Evolutionary conservation across 2,888 invertebrate genomes (phyloP), one percentile per base, ranked within the genome.

Genomic region (Agrochola lychnidis): DNA sequence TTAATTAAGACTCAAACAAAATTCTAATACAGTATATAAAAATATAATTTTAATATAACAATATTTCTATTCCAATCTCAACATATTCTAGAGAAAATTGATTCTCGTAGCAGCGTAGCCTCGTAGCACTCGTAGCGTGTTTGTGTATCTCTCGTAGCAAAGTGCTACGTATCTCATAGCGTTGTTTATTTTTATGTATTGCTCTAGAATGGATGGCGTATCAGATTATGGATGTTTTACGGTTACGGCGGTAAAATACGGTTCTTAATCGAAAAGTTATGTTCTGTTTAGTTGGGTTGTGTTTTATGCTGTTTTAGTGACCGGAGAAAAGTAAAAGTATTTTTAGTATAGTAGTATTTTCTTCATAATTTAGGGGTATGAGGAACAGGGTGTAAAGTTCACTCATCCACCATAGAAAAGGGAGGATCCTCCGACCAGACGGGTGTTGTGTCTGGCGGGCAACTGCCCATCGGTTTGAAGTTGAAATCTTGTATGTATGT

Each of bases 171-270:
- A 67, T n/a, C 56, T 56, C 75, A 70, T 84, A 76, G 67, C 71
- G 62, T 62, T 79, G 71, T 83, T 69, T 82, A 73, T 83, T 83
- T 86, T 86, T 83, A 79, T 79, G 74, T 69, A 86, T 74, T 63
- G 63, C 72, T 67, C 63, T 40, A 80, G 68, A 87, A 79, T 66
- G 56, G 81, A 64, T 71, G 81, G 42, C 12, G 48, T 86, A 74
- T 84, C 67, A 74, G 73, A 84, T 87, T 81, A 84, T 73, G n/a
- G 69, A 53, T 70, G 66, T 74, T 80, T 84, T 84, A 84, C 73
- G 71, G 56, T 84, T 85, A 81, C 59, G 48, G 22, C 59, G 59
- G 25, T 73, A 70, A 72, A 76, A 70, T 76, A 81, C n/a, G 74
- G 72, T 63, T 48, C 63, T 74, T 71, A 74, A 74, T 78, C 53